These are phyloP conservation scores for Aviceda subcristata DNA, from an alignment of 2,113 vertebrate species.

Conservation along the genomic window DNA sequence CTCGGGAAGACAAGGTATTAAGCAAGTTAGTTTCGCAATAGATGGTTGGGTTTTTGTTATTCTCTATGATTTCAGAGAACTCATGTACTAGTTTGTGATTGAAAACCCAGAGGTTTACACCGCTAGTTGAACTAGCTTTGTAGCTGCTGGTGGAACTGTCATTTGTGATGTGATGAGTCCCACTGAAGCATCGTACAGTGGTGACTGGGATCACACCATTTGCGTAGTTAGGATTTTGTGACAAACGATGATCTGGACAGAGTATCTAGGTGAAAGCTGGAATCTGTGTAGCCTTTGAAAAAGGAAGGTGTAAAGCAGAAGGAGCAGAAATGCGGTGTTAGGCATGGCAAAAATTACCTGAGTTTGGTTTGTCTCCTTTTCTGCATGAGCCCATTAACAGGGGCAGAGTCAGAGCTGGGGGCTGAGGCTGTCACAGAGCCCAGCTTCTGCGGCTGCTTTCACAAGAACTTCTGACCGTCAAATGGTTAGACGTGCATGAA, in stretches of 20 bases:
- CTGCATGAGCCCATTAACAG: background rate
- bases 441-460: background rate
- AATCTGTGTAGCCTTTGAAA: background rate
- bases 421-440: background rate
- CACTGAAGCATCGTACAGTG: accelerated
- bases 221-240: background rate
- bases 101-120: background rate
- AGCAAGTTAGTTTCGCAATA: background rate
- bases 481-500: background rate
- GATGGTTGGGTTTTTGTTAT: background rate
- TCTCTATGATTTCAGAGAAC: background rate
- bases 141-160: background rate
- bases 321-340: background rate
- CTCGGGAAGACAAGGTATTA: background rate
- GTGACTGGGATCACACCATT: accelerated
- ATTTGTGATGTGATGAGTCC: background rate
- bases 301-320: background rate
- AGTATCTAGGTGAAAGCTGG: background rate
- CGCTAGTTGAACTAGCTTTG: background rate
- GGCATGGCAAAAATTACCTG: background rate
- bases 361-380: background rate
- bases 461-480: background rate
- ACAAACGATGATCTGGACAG: background rate
- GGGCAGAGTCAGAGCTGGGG: background rate
- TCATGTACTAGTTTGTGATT: background rate